A percentile compares a stretch with the other conserved stretches of the same genome.
phyloP scores from a whole-genome alignment of 2,797 vertebrate species.

The Peromyscus nudipes region DNA sequence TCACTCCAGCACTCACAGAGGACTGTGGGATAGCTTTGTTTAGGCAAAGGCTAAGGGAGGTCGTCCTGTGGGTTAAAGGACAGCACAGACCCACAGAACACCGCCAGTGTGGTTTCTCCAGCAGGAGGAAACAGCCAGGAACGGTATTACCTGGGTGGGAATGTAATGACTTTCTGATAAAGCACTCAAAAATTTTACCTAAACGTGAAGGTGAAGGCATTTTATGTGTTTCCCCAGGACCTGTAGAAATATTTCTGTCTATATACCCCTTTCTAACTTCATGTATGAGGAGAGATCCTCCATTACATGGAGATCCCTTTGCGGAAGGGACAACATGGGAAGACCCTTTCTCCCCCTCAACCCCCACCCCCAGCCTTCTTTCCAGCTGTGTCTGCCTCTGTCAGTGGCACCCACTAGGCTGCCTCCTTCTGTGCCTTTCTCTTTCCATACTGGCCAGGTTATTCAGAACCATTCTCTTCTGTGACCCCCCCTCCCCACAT shows the following conservation, averaged over 20 bases:
- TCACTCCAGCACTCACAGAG: not conserved
- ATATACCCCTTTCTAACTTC: not conserved
- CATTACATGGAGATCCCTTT: not conserved
- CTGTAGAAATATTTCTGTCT: not conserved
- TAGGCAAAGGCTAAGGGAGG: not conserved
- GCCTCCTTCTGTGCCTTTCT: not conserved
- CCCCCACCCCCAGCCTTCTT: not conserved
- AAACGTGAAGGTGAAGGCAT: not conserved
- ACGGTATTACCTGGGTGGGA: not conserved
- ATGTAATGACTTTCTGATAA: not conserved
- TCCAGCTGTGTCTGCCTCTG: too few relatives aligned
- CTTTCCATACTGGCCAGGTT: not conserved
- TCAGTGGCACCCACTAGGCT: not conserved
- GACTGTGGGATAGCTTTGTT: not conserved
- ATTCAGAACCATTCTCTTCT: not conserved
- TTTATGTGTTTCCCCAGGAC: not conserved
- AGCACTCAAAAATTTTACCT: not conserved
- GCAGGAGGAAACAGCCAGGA: not conserved
- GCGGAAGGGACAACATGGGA: not conserved
- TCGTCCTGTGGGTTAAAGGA: not conserved
- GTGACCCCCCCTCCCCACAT: not conserved
- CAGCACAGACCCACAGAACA: not conserved
- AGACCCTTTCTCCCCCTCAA: accelerated
- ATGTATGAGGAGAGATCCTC: not conserved
- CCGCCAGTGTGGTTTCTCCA: not conserved